Base-by-base conservation (phyloP, 30 jellyfish, hydroid and myxozoan species). In the Sanderia malayensis region DNA sequence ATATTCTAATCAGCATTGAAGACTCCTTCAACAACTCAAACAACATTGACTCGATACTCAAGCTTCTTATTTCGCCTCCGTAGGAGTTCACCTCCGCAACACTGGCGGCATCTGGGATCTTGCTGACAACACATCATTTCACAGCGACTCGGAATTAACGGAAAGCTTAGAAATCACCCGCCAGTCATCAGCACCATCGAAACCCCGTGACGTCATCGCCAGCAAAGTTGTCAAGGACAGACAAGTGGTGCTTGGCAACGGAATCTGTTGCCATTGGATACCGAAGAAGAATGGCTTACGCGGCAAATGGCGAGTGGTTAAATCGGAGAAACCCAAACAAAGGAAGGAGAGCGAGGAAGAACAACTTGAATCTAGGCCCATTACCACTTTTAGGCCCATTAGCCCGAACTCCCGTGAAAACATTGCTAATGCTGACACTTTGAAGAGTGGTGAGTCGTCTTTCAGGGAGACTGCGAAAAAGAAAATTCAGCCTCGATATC, bases 181-280 rank as follows among this genome's bases (percentile, higher is more conserved):
- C 55, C n/a, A n/a, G n/a, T 27, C 21, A 44, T 9, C 31, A 0
- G 15, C 67, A 9, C 3, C 0, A 30, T 28, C 49, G 11, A 13
- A 10, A 28, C 67, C 33, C 7, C 20, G 33, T 6, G 67, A 34
- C 30, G 29, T 67, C 1, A 64, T 77, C 45, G 89, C 81, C 2
- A 77, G 66, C 28, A 77, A 52, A 53, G 53, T 77, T 20, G 69
- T 17, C 27, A 77, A 44, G 31, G 89, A 64, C 18, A 77, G 49
- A 47, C 70, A 77, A 17, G 75, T 77, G 31, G 32, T 44, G 31
- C 46, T 77, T 11, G 52, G 15, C 44, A 75, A 75, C 44, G 87
- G 87, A 29, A 62, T 76, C 41, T 76, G 87, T 62, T 76, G 87
- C 34, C 80, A 76, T 62, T 76, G 87, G 87, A 61, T 76, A 76